Base-by-base conservation (phyloP, 2,888 invertebrate species). In the Pheosia tremula region DNA sequence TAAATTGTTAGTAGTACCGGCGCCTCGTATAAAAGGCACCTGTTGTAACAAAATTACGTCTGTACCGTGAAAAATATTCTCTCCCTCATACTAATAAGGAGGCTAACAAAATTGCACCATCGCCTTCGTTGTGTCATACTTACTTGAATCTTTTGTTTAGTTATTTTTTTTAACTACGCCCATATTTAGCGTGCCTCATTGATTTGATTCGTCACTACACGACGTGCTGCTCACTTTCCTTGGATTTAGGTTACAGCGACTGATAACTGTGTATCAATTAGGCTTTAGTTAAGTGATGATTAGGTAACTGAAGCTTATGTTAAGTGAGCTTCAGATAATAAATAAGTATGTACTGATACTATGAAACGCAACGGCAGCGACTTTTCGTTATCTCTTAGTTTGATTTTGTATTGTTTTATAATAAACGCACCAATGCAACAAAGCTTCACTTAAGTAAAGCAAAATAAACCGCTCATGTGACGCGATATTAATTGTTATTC, bases 1-100 rank as follows among this genome's bases (percentile, higher is more conserved):
- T 47, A 11, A n/a, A 47, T 47, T 47, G 47, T 47, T 47, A 50
- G 50, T 24, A 50, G 50, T 50, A 50, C 50, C 24, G 50, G 47
- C 24, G 47, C 50, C 7, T 24, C 50, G 24, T 50, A 50, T 50
- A 7, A 24, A 50, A 24, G 13, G 24, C 50, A 50, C 24, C 50
- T 50, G 50, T 50, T 50, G 3, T 50, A 50, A 50, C 24, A 50
- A 50, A 24, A 24, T 50, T 7, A 3, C 24, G 50, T 50, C 1
- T 24, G 0, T 2, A 24, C 24, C 3, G 10, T 5, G 24, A 9
- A 3, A 24, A 24, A 24, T 7, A 24, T 50, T 47, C 8, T 1
- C 9, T 39, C 39, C 3, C 24, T 24, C 24, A 24, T 24, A 24
- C 24, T 24, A 24, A 24, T 39, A 43, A 9, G 8, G 10, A 43